Base-by-base conservation (phyloP, 1,140 invertebrate genomes). In the Drosophila takahashii region DNA sequence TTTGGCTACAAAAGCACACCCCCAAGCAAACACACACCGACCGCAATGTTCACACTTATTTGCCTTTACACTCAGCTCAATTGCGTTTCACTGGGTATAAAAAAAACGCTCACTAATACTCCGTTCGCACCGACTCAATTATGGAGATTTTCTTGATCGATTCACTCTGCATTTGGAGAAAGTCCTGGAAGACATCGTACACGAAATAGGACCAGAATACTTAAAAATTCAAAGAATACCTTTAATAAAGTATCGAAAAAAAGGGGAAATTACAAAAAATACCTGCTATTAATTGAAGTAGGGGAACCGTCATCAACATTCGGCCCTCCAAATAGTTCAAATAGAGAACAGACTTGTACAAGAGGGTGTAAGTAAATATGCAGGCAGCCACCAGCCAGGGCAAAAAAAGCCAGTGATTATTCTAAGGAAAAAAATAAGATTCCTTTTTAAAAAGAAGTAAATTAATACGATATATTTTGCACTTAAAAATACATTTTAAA, bases 1-100 rank as follows among this genome's bases (percentile, higher is more conserved):
- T 83, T 87, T 57, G 83, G 78, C 74, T 69, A 62, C 57, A n/a
- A 65, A 65, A 41, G 18, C 60, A 45, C 52, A 52, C 59, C 42
- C 54, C 34, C 51, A 29, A 27, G 37, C n/a, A 53, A 26, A 29
- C 22, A 22, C 13, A 75, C 27, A 34, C 29, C 18, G 39, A 73
- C 80, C 80, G 61, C 80, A 85, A 80, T 84, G 66, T 77, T 84
- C 81, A 85, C 80, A 84, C 81, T 84, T 81, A 84, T 77, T 85
- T 84, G 77, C 81, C 61, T 64, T 77, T 85, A 77, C 80, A 70
- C 67, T 71, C 84, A 61, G 76, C 79, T 89, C 84, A 79, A 89
- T 79, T 79, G 71, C 79, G 62, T 70, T 77, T 71, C 66, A 72
- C 84, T 61, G 26, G 26, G 0, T 11, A 44, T 18, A 47, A 6